Conservation (phyloP, 2,888 invertebrate genomes). For the Ctena decussata region DNA sequence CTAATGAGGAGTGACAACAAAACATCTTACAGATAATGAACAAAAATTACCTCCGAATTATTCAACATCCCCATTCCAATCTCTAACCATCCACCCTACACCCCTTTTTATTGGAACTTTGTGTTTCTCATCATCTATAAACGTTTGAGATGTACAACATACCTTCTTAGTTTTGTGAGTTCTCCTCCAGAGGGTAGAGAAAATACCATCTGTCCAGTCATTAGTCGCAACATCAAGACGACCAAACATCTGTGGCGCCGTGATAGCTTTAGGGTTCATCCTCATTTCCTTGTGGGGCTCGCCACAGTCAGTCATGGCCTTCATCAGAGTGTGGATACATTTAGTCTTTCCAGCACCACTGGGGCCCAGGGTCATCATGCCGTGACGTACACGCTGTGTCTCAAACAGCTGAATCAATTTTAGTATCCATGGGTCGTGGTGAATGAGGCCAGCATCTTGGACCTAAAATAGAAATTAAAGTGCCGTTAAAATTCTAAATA, state of each 20-base stretch:
- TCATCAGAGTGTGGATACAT: slow-evolving; percentile 96
- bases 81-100: too few relatives aligned
- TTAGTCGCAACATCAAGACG: slow-evolving; percentile 98
- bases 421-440: slow-evolving; percentile 97
- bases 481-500: too few relatives aligned
- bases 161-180: slow-evolving; percentile 95
- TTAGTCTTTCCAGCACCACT: slow-evolving; percentile 91
- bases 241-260: slow-evolving; percentile 99
- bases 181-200: slow-evolving; percentile 98
- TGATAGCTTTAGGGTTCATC: slow-evolving; percentile 99
- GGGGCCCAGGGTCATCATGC: slow-evolving; percentile 87
- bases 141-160: too few relatives aligned
- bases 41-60: too few relatives aligned
- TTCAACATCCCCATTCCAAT: too few relatives aligned
- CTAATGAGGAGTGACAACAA: too few relatives aligned
- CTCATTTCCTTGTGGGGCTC: slow-evolving; percentile 97
- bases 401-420: slow-evolving; percentile 95
- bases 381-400: slow-evolving; percentile 87
- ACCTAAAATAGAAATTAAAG: slow-evolving; percentile 76
- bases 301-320: slow-evolving; percentile 94
- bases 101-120: too few relatives aligned
- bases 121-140: too few relatives aligned
- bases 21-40: too few relatives aligned
- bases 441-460: slow-evolving; percentile 90
- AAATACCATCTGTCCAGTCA: slow-evolving; percentile 99